Evolutionary conservation across 2,113 vertebrate genomes (phyloP), one percentile per base, ranked within the genome.

Genomic region (Bos javanicus): DNA sequence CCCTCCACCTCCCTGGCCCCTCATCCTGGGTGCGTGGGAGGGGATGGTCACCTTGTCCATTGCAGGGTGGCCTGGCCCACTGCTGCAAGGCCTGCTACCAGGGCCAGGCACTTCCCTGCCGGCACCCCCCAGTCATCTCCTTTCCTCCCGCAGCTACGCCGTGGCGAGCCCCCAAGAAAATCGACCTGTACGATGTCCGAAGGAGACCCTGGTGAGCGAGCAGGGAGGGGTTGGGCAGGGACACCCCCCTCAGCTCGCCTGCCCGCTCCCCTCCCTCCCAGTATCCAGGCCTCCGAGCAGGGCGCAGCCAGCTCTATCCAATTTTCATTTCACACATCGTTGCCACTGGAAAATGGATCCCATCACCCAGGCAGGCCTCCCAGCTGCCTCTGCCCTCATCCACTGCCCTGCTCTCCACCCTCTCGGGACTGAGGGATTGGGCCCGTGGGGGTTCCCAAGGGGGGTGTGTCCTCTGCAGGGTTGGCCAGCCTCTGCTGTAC

Each of bases 101-200:
- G 28, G 30, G 16, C 71, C 5, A 1, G 21, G n/a, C 46, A 74
- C 62, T 71, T 71, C 71, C n/a, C 89, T 54, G 59, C 87, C 46
- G 3, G 33, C 25, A 71, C 2, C n/a, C 64, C 25, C 50, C 30
- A 10, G 50, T 95, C n/a, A 25, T 60, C 93, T 23, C 59, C 50
- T 89, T n/a, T 94, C 71, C 33, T 74, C 50, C 91, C 36, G 1
- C 98, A 99, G 99, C 99, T 93, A 99, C 99, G 81, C 99, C 99
- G 0, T 99, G 99, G 99, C 99, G 99, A 98, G 99, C 99, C 3
- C 99, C 99, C 97, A 99, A 99, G 97, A 99, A 99, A 99, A 99
- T 99, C 9, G 99, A 99, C 99, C 99, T 99, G 96, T 99, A 99
- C 0, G 99, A 99, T 0, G 99, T 99, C 89, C 99, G 99, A 98